Conservation (phyloP, 2,113 vertebrate genomes). For the Macrotus californicus region DNA sequence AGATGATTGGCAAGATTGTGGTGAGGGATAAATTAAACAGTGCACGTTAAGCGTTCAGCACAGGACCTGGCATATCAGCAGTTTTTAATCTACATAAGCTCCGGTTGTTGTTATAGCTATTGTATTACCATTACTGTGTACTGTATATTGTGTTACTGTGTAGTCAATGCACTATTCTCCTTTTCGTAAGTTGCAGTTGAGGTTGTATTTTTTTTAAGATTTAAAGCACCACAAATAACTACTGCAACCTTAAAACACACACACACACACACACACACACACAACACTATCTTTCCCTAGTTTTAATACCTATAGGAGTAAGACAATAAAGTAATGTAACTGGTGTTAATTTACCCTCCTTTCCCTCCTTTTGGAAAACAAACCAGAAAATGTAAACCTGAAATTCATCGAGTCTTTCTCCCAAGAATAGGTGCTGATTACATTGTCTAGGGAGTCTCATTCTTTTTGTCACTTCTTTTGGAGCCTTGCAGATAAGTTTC, state of each 20-base stretch:
- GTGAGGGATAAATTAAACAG: background rate
- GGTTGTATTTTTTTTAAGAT: background rate
- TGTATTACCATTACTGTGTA: background rate
- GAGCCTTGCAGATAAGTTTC: constrained; percentile 4
- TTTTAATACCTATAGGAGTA: background rate
- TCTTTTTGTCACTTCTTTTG: background rate
- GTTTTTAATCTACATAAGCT: background rate
- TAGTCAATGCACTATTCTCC: background rate
- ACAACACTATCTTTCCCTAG: background rate
- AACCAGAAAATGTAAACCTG: background rate
- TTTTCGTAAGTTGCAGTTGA: background rate
- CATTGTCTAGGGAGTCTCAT: background rate
- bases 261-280: too few relatives aligned
- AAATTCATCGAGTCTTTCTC: background rate
- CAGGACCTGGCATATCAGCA: background rate
- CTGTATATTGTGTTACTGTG: background rate
- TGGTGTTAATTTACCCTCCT: background rate
- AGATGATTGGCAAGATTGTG: background rate
- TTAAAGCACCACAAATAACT: background rate
- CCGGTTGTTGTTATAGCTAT: background rate
- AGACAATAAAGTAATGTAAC: background rate
- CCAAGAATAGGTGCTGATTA: background rate
- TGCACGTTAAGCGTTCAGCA: background rate
- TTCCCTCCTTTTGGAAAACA: background rate
- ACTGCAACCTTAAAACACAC: background rate